phyloP scores from a whole-genome alignment of 2,113 vertebrate species.

The Craseonycteris thonglongyai region DNA sequence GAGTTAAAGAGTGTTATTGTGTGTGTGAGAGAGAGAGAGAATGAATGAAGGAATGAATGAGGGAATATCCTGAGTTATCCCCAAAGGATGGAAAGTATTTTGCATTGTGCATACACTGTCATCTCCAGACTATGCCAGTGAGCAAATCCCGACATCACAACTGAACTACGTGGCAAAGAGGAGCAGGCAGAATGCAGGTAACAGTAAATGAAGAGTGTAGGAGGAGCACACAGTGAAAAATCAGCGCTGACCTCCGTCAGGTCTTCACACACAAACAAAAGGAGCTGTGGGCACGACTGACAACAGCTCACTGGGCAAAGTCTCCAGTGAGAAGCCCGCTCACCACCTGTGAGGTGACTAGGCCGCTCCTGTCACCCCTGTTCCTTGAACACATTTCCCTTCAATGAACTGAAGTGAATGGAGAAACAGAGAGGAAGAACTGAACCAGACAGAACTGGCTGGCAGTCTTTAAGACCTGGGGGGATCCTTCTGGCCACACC shows the following conservation, averaged over 20 bases:
- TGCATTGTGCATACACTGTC: not conserved
- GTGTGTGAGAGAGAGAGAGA: no score
- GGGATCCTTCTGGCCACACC: not conserved
- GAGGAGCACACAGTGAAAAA: not conserved
- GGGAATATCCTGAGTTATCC: not conserved
- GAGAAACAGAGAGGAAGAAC: not conserved
- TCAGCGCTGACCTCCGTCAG: not conserved
- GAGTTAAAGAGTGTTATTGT: not conserved
- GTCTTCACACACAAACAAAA: not conserved
- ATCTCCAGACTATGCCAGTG: not conserved
- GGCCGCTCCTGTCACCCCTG: not conserved
- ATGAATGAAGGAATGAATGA: not conserved
- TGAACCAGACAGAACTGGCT: not conserved
- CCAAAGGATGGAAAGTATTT: not conserved
- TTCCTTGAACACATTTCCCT: not conserved
- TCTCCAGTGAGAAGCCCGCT: not conserved
- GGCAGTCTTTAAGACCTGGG: not conserved
- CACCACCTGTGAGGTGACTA: not conserved
- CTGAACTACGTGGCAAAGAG: not conserved
- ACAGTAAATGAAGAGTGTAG: not conserved
- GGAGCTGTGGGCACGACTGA: not conserved
- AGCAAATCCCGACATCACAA: not conserved
- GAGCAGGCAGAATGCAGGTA: not conserved
- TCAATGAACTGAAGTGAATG: not conserved
- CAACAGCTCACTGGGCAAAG: not conserved